Evolutionary conservation across 2,888 invertebrate genomes (phyloP), one percentile per base, ranked within the genome.

Genomic region (Limnephilus lunatus): DNA sequence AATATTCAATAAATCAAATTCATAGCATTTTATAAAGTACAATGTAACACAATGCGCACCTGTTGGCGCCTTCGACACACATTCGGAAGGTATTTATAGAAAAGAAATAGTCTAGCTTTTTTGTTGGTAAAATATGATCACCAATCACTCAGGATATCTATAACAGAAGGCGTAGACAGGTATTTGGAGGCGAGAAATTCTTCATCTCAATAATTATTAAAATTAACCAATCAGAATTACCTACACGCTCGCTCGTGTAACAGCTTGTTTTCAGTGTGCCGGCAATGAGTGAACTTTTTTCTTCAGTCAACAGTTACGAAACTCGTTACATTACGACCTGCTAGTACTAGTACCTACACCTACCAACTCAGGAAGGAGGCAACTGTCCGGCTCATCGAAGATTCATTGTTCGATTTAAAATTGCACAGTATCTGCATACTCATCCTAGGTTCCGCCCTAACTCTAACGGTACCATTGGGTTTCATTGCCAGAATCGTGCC

Each of bases 381-480:
- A 89, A 89, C 88, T 89, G 88, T 89, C 14, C n/a, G 88, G 80
- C 81, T 80, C 39, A 89, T 80, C 80, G 44, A 39, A 80, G 81
- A 81, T 89, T 89, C 81, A 89, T 89, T 89, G 80, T 89, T 89
- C 81, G 81, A 25, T n/a, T 11, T 15, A 89, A 89, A 89, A 89
- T 25, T 89, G 88, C 88, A 89, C 25, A 89, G 19, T 81, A 89
- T 89, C 88, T 89, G 88, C 88, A 89, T 89, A 89, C 81, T 89
- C 88, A 89, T 89, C 35, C 88, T 89, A 81, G 11, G 88, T 35
- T 89, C n/a, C 25, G 80, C 39, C 80, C 35, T 88, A 80, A 88
- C 88, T 80, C 35, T 89, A 89, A 89, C 88, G 88, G 88, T 35
- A 89, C 80, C 9, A 11, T 25, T 32, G 88, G 88, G 81, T 35